A percentile compares a stretch with the other conserved stretches of the same genome.
phyloP scores from a whole-genome alignment of 2,797 vertebrate genomes.

The Lepilemur ruficaudatus region DNA sequence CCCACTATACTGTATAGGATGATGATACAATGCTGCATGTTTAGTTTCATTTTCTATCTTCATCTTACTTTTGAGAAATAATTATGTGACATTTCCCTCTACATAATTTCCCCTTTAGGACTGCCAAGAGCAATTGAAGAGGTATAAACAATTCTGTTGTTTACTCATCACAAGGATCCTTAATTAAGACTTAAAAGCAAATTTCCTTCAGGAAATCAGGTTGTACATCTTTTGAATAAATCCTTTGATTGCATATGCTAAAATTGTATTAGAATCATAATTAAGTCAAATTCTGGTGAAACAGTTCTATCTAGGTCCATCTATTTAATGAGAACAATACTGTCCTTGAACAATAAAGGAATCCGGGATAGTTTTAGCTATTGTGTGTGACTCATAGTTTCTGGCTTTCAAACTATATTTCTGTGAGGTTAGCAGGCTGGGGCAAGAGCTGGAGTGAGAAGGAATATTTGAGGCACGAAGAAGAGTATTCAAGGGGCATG shows the following conservation, averaged over 20 bases:
- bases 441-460: not conserved
- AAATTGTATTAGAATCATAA: constrained; percentile 56
- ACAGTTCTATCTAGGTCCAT: not conserved
- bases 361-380: not conserved
- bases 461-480: not conserved
- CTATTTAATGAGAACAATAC: constrained; percentile 4
- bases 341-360: not conserved
- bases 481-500: not conserved
- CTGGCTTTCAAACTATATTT: constrained; percentile 29
- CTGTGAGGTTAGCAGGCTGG: not conserved
- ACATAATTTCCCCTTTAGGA: constrained; percentile 38
- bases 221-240: constrained; percentile 63
- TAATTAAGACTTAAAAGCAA: constrained; percentile 67
- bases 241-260: constrained; percentile 34
- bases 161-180: constrained; percentile 52
- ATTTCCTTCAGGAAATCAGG: constrained; percentile 65
- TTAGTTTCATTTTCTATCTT: constrained; percentile 33
- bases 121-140: constrained; percentile 67
- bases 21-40: not conserved
- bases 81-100: constrained; percentile 54
- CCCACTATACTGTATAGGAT: not conserved
- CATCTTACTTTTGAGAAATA: constrained; percentile 42
- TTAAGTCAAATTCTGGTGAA: constrained; percentile 43
- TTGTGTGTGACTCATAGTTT: not conserved
- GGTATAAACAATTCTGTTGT: constrained; percentile 65